Conservation (phyloP, 2,797 vertebrate genomes). For the Delichon dasypus region DNA sequence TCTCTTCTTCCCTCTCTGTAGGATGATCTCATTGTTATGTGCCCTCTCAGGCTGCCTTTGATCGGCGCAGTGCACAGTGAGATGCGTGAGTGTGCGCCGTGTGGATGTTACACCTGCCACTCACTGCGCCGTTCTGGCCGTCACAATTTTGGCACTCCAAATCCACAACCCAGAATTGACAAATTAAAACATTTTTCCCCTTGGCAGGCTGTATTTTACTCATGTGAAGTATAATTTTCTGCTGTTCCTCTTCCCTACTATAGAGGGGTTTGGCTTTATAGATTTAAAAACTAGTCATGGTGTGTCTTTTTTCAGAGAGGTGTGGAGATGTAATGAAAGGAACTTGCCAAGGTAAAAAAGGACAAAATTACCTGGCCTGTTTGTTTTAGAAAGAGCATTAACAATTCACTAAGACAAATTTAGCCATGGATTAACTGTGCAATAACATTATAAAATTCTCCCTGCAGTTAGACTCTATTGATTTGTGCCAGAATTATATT, state of each 20-base stretch:
- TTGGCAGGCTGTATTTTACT: neutral
- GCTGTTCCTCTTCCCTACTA: neutral
- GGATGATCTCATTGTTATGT: neutral
- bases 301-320: neutral
- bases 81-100: neutral
- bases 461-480: neutral
- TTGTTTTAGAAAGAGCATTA: neutral
- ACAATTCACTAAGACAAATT: neutral
- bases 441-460: constrained; percentile 9
- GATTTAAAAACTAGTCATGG: neutral
- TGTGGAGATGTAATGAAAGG: neutral
- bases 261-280: neutral
- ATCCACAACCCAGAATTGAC: neutral
- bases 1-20: neutral
- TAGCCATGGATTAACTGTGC: neutral
- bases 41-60: neutral
- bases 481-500: neutral
- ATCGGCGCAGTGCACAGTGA: neutral
- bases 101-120: neutral
- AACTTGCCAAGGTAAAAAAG: neutral
- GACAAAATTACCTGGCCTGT: neutral
- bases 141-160: neutral
- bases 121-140: neutral
- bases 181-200: neutral
- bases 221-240: neutral